A percentile compares a stretch with the other conserved stretches of the same genome.
Evolutionary conservation across 2,888 invertebrate genomes (phyloP).

Genomic region (Deroplatys truncata): DNA sequence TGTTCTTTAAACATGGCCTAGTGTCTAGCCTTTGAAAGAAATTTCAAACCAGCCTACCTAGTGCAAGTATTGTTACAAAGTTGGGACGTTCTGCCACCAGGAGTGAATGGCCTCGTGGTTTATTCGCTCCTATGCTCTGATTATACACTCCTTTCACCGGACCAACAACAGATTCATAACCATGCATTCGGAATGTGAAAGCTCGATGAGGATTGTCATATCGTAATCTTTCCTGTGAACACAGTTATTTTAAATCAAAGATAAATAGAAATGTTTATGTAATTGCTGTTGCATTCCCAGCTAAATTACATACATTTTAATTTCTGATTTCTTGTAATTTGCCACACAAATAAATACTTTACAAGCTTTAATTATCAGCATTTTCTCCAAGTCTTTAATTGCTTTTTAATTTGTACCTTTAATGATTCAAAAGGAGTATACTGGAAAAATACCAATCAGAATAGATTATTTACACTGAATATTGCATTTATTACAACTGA

Average conservation of each 20-base stretch:
- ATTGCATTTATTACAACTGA: too few relatives aligned
- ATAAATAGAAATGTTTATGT: too few relatives aligned
- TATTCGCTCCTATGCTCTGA: constrained; percentile 49
- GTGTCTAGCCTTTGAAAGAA: background rate
- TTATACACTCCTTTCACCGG: constrained; percentile 75
- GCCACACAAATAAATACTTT: background rate
- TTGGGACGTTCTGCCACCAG: constrained; percentile 79
- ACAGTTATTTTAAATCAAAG: background rate
- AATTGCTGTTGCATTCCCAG: too few relatives aligned
- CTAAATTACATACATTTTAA: background rate
- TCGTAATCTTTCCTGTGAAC: constrained; percentile 71
- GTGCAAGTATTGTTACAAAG: constrained; percentile 82
- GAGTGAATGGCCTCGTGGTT: constrained; percentile 79
- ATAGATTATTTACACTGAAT: too few relatives aligned
- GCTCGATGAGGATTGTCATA: constrained; percentile 88
- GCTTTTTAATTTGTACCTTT: too few relatives aligned
- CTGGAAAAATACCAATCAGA: too few relatives aligned
- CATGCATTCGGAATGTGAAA: constrained; percentile 85
- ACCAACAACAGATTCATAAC: constrained; percentile 78
- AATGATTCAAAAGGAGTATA: too few relatives aligned
- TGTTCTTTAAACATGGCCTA: background rate
- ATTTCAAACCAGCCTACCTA: constrained; percentile 46
- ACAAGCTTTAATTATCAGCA: background rate
- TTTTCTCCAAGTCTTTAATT: too few relatives aligned
- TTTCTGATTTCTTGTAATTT: background rate